Evolutionary conservation across 2,113 vertebrate genomes (phyloP).

Genomic region (Numida meleagris): DNA sequence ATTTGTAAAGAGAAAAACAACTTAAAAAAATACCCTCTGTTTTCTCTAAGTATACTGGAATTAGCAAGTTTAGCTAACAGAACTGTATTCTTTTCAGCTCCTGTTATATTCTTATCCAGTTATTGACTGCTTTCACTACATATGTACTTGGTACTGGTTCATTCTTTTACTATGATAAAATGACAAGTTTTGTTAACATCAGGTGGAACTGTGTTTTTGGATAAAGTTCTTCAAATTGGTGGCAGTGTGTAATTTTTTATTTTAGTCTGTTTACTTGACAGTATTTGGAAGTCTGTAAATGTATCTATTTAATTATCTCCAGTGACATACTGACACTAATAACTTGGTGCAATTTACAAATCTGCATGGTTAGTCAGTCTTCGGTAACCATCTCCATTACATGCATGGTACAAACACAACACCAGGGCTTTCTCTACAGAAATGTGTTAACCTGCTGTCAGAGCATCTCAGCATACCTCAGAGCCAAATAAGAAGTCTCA

Average conservation of each 20-base stretch:
- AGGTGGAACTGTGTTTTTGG: slow-evolving; percentile 32
- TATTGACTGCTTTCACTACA: background rate
- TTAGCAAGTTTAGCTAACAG: background rate
- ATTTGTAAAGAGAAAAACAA: background rate
- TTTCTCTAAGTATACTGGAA: slow-evolving; percentile 52
- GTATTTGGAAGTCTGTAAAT: background rate
- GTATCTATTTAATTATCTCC: background rate
- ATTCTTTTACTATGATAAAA: slow-evolving; percentile 48
- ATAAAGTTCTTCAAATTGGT: slow-evolving; percentile 50
- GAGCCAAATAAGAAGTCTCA: background rate
- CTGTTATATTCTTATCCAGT: slow-evolving; percentile 16
- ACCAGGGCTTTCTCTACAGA: background rate
- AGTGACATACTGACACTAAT: background rate
- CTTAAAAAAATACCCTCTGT: background rate
- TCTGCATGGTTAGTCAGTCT: background rate
- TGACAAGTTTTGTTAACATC: slow-evolving; percentile 49
- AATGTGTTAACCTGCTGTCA: background rate
- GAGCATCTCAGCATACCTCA: background rate
- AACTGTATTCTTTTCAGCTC: slow-evolving; percentile 40
- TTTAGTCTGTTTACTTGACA: slow-evolving; percentile 5
- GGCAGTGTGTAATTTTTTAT: background rate
- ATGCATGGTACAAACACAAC: background rate
- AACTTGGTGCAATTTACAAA: background rate
- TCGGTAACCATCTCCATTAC: background rate
- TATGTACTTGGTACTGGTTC: background rate